phyloP scores from a whole-genome alignment of 2,888 invertebrate species.

The Acleris literana region DNA sequence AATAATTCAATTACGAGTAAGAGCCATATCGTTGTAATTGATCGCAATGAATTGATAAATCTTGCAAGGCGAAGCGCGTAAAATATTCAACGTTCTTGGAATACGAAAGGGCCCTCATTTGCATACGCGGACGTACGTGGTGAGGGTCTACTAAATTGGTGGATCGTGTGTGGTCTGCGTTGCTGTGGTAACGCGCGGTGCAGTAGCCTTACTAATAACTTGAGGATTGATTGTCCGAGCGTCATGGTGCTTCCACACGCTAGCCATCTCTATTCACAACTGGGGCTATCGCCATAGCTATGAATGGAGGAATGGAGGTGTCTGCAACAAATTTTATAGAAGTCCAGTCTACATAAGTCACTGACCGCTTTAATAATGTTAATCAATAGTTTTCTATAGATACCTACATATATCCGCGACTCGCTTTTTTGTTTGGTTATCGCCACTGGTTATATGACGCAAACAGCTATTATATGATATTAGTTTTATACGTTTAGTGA shows the following conservation, averaged over 20 bases:
- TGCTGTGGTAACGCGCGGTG: conserved; percentile 60
- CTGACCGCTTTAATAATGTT: no score
- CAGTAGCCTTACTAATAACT: conserved; percentile 49
- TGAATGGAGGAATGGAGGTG: no score
- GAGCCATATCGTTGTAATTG: conserved; percentile 38
- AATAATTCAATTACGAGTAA: conserved; percentile 34
- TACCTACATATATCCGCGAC: no score
- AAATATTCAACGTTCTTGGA: conserved; percentile 58
- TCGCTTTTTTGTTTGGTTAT: no score
- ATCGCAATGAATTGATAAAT: conserved; percentile 59
- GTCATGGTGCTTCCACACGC: neutral
- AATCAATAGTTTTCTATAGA: no score
- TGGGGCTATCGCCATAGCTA: neutral
- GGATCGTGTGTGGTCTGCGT: conserved; percentile 80
- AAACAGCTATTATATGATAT: no score
- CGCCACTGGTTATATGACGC: no score
- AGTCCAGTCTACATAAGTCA: no score
- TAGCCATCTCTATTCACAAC: neutral
- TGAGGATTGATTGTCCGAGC: conserved; percentile 18
- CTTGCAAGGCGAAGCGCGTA: conserved; percentile 58
- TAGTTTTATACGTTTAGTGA: no score
- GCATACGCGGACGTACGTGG: conserved; percentile 53
- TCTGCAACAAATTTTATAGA: no score
- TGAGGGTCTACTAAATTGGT: conserved; percentile 53
- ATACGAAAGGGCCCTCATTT: conserved; percentile 65